These are phyloP conservation scores for Clostera curtula DNA, from an alignment of 2,888 invertebrate genomes.

Conservation along the genomic window DNA sequence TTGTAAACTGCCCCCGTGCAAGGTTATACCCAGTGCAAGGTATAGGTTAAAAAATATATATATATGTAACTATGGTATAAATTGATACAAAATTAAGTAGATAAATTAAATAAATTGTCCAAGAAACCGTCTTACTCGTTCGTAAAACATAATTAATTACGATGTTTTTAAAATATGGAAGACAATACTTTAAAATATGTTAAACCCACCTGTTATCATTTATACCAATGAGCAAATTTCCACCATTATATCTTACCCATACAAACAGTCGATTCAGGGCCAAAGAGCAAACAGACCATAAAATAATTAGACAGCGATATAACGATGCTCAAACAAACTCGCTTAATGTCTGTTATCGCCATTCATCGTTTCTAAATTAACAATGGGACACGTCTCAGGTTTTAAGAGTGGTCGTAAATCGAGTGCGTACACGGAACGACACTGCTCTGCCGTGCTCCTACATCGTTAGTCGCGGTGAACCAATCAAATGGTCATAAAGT, in stretches of 20 bases:
- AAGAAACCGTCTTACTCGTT: no score
- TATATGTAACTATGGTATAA: no score
- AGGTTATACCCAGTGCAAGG: no score
- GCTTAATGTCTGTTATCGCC: slow-evolving; percentile 42
- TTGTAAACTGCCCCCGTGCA: no score
- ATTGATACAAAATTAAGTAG: no score
- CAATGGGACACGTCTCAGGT: slow-evolving; percentile 46
- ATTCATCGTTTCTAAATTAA: slow-evolving; percentile 54
- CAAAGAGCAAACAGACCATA: slow-evolving; percentile 19
- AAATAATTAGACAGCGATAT: slow-evolving; percentile 25
- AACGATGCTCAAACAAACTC: slow-evolving; percentile 31
- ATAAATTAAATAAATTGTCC: no score
- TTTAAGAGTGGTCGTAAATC: slow-evolving; percentile 62
- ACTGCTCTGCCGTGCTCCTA: slow-evolving; percentile 48
- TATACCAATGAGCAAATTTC: neutral
- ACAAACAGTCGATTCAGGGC: slow-evolving; percentile 13
- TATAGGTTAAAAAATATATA: no score
- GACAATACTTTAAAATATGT: no score
- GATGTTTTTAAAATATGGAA: no score
- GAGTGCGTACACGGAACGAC: slow-evolving; percentile 42
- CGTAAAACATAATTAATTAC: no score
- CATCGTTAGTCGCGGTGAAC: slow-evolving; percentile 59
- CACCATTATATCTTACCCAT: slow-evolving; percentile 16
- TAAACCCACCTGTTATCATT: neutral
- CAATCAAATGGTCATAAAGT: slow-evolving; percentile 66